Evolutionary conservation across 2,797 vertebrate species (phyloP).

Genomic region (Momotus momota): DNA sequence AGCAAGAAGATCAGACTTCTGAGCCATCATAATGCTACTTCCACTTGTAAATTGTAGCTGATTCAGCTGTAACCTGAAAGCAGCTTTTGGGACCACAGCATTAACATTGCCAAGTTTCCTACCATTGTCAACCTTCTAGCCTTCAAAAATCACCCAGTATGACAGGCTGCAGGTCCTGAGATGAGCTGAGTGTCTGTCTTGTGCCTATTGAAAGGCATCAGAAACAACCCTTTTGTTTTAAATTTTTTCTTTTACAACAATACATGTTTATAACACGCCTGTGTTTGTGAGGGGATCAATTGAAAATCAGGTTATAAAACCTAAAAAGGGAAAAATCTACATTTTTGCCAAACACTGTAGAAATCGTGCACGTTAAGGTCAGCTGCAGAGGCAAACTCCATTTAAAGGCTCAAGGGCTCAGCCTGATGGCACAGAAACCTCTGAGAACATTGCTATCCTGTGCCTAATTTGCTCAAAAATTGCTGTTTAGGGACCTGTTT

Average conservation of each 20-base stretch:
- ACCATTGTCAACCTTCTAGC: neutral
- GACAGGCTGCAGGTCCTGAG: neutral
- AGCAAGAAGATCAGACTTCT: conserved; percentile 13
- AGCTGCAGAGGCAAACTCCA: neutral
- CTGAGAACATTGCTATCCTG: neutral
- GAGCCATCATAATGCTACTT: conserved; percentile 15
- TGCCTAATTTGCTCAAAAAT: neutral
- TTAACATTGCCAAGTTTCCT: neutral
- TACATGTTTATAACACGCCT: neutral
- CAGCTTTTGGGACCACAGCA: neutral
- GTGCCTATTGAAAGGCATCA: neutral
- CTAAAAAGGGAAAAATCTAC: neutral
- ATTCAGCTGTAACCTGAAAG: conserved; percentile 32
- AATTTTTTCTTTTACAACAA: neutral
- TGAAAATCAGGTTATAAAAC: neutral
- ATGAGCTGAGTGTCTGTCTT: neutral
- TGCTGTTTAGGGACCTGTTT: neutral
- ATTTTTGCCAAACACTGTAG: neutral
- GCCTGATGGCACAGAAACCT: neutral
- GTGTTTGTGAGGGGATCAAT: neutral
- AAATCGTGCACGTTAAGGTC: rapidly evolving
- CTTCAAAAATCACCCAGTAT: neutral
- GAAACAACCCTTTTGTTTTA: neutral
- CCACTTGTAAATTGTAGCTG: conserved; percentile 10
- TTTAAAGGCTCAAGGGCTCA: neutral